Conservation (phyloP, 1,140 invertebrate genomes). For the Steinernema feltiae region DNA sequence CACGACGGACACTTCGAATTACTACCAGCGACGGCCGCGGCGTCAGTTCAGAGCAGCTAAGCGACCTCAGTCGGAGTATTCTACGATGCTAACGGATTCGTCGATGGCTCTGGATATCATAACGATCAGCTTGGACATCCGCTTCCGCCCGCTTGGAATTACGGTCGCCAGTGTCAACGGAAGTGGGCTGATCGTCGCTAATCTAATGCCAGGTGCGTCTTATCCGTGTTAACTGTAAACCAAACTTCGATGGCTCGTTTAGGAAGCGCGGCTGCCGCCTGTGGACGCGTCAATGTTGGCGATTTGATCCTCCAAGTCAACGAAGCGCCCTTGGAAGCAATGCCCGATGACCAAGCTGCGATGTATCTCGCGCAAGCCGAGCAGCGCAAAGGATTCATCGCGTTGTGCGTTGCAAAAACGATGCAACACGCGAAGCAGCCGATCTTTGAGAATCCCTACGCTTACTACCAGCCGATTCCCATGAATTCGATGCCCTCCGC, state of each 20-base stretch:
- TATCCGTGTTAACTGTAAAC: neutral
- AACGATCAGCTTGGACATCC: neutral
- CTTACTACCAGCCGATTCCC: constrained; percentile 4
- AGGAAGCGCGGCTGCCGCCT: neutral
- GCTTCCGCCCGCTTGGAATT: neutral
- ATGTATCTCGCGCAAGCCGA: neutral
- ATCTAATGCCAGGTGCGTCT: neutral
- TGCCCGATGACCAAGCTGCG: neutral
- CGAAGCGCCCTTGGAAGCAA: neutral
- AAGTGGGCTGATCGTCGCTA: constrained; percentile 6
- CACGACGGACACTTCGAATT: neutral
- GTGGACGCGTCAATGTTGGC: neutral
- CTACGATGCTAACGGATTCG: neutral
- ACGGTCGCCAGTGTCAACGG: neutral
- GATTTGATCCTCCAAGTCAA: neutral
- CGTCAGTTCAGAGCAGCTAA: neutral
- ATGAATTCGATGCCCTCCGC: neutral
- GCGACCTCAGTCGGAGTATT: constrained; percentile 18
- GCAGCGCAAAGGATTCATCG: neutral
- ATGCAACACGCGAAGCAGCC: neutral
- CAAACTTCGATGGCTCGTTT: neutral
- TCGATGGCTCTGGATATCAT: neutral
- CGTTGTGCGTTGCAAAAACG: neutral
- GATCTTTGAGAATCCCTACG: neutral
- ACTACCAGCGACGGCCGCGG: neutral